phyloP scores from a whole-genome alignment of 2,113 vertebrate species.

The Willisornis vidua region DNA sequence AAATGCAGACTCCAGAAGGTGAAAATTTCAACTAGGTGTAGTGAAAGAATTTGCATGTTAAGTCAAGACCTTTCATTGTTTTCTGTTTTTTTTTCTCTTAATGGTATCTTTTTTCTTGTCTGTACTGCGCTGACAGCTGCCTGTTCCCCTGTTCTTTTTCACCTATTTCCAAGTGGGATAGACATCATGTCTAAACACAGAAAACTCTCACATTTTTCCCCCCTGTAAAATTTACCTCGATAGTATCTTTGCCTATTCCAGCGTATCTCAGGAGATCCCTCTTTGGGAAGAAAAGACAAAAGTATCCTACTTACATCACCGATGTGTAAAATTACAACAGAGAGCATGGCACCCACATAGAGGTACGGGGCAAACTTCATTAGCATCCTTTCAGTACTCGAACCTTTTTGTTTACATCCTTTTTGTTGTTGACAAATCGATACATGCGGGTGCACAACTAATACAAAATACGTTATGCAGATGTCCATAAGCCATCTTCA shows the following conservation, averaged over 20 bases:
- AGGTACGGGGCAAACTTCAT: background rate
- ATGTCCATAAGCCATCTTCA: background rate
- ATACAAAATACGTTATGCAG: background rate
- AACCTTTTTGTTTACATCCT: background rate
- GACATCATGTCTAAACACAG: no score
- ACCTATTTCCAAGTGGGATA: background rate
- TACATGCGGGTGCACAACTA: background rate
- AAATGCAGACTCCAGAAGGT: background rate
- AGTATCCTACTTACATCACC: background rate
- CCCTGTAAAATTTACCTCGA: background rate
- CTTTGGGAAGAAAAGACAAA: background rate
- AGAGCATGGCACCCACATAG: fast-evolving
- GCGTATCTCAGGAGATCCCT: background rate
- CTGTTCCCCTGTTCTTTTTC: background rate
- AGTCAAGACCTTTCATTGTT: background rate
- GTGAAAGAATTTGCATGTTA: background rate
- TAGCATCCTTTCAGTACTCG: background rate
- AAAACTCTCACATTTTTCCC: background rate
- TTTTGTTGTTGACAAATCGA: background rate
- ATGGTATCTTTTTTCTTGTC: background rate
- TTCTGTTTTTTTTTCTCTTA: background rate
- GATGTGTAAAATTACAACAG: background rate
- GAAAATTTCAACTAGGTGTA: background rate
- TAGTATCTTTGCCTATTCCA: background rate
- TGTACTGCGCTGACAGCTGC: background rate